A percentile compares a stretch with the other conserved stretches of the same genome.
These are phyloP conservation scores for Maconellicoccus hirsutus DNA, from an alignment of 1,140 invertebrate genomes.

Conservation along the genomic window DNA sequence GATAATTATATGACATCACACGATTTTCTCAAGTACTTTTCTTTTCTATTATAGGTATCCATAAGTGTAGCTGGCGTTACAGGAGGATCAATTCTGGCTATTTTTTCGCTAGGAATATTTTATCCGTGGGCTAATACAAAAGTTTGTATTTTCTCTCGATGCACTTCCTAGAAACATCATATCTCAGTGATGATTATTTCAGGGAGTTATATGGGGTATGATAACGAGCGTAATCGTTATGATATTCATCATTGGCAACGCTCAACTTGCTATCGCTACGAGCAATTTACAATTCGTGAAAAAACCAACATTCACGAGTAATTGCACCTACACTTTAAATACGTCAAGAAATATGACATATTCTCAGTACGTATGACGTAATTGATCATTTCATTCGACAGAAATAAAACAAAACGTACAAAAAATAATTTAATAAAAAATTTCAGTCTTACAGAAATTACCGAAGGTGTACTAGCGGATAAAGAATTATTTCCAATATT, in stretches of 20 bases:
- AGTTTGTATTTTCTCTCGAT: constrained; percentile 36
- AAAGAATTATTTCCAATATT: neutral
- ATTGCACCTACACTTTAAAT: neutral
- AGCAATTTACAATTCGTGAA: neutral
- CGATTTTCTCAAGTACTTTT: too few species aligned
- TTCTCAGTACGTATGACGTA: too few species aligned
- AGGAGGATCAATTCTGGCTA: constrained; percentile 67
- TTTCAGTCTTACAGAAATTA: neutral
- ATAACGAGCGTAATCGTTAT: neutral
- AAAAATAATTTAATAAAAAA: too few species aligned
- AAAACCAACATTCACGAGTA: neutral
- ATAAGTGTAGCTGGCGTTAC: constrained; percentile 78
- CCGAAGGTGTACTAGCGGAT: neutral
- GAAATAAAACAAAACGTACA: too few species aligned
- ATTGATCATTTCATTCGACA: too few species aligned
- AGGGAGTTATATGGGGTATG: neutral
- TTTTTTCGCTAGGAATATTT: constrained; percentile 80
- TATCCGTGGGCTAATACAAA: constrained; percentile 69
- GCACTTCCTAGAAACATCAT: too few species aligned
- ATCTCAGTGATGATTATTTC: too few species aligned
- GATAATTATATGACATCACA: too few species aligned
- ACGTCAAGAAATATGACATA: too few species aligned
- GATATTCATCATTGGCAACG: neutral
- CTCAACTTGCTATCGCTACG: neutral
- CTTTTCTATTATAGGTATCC: constrained; percentile 49